These are phyloP conservation scores for Notothenia rossii DNA, from an alignment of 2,113 vertebrate species.

Conservation along the genomic window DNA sequence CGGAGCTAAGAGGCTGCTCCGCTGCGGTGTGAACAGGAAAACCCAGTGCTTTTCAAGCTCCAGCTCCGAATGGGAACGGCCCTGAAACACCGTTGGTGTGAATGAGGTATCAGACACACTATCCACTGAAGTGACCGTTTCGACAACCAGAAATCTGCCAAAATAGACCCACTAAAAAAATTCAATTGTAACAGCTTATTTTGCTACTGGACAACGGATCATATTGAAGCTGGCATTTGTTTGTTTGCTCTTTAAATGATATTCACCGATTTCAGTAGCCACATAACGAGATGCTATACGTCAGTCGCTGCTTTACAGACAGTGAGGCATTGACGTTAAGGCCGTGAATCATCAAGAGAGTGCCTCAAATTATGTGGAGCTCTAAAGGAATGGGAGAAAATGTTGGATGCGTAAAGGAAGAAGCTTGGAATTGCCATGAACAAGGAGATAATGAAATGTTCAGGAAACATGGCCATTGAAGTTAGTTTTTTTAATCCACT, in stretches of 20 bases:
- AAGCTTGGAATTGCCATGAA: constrained; percentile 51
- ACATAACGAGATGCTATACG: constrained; percentile 37
- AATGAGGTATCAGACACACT: constrained; percentile 2
- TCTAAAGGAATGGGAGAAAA: constrained; percentile 59
- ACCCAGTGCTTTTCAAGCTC: no score
- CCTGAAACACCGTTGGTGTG: no score
- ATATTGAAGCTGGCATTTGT: constrained; percentile 58
- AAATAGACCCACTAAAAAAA: constrained; percentile 22
- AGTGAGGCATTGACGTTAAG: constrained; percentile 53
- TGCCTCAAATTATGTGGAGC: constrained; percentile 68
- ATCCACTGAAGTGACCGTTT: constrained; percentile 42
- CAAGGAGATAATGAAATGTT: constrained; percentile 78
- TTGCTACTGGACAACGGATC: constrained; percentile 40
- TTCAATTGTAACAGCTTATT: neutral
- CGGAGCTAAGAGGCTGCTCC: no score
- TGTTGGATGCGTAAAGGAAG: constrained; percentile 48
- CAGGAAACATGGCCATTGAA: constrained; percentile 67
- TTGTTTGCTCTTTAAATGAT: constrained; percentile 46
- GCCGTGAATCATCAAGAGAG: constrained; percentile 62
- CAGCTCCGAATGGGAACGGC: no score
- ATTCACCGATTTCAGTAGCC: constrained; percentile 33
- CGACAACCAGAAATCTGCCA: constrained; percentile 42
- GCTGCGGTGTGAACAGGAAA: no score
- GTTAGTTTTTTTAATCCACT: constrained; percentile 62
- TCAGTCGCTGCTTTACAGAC: constrained; percentile 45